A percentile compares a stretch with the other conserved stretches of the same genome.
These are phyloP conservation scores for Mungos mungo DNA, from an alignment of 2,113 vertebrate genomes.

Conservation along the genomic window DNA sequence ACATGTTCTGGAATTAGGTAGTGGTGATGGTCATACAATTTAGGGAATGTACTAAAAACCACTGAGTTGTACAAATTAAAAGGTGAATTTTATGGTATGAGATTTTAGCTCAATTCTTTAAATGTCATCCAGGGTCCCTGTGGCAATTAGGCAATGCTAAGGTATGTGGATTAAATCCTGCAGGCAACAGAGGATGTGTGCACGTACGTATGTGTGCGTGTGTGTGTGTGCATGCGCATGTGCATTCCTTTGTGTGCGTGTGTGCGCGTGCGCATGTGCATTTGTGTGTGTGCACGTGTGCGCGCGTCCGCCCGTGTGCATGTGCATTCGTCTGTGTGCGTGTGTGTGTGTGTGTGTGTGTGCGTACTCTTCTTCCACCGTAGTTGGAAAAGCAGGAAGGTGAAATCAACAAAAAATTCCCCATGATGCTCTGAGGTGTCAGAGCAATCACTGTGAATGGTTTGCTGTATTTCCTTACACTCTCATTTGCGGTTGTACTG, in stretches of 20 bases:
- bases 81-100: background rate
- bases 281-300: background rate
- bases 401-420: background rate
- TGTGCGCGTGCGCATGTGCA: no score
- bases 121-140: background rate
- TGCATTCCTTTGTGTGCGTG: accelerated
- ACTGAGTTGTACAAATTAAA: background rate
- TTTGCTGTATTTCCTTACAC: background rate
- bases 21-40: background rate
- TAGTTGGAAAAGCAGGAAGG: background rate
- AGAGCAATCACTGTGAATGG: background rate
- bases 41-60: background rate
- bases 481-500: background rate
- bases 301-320: no score
- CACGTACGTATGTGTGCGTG: accelerated
- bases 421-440: background rate
- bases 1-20: background rate
- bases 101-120: background rate
- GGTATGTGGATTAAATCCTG: background rate
- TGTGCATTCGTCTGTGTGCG: no score
- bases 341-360: background rate
- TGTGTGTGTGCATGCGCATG: accelerated
- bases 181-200: background rate
- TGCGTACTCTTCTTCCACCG: background rate
- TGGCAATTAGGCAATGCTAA: background rate